These are phyloP conservation scores for Metellina segmentata DNA, from an alignment of 2,888 invertebrate species.

Conservation along the genomic window DNA sequence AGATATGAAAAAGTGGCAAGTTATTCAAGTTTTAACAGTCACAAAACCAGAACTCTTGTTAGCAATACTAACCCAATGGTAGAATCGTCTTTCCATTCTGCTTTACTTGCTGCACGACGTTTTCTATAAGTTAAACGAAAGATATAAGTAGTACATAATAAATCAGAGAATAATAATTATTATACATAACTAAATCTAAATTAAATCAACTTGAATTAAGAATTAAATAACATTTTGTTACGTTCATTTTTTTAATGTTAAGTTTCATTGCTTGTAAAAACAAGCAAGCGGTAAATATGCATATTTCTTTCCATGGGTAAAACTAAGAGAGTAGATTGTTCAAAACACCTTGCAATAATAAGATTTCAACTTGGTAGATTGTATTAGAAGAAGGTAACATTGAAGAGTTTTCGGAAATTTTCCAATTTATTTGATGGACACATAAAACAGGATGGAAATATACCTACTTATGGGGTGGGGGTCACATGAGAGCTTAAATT, in stretches of 20 bases:
- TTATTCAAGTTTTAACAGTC: background rate
- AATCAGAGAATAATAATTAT: background rate
- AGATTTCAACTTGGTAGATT: too few species aligned
- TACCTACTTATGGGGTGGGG: too few species aligned
- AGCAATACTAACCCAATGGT: constrained; percentile 47
- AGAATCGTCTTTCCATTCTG: constrained; percentile 50
- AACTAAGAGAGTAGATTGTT: too few species aligned
- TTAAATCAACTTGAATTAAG: background rate
- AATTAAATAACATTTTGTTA: background rate
- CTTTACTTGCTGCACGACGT: constrained; percentile 31
- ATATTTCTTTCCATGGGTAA: too few species aligned
- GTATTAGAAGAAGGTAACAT: too few species aligned
- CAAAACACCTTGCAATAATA: too few species aligned
- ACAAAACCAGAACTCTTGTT: background rate
- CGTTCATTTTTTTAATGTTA: background rate
- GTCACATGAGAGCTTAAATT: too few species aligned
- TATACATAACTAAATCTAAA: background rate
- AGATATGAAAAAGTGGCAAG: too few species aligned
- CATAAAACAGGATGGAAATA: too few species aligned
- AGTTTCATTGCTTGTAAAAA: background rate
- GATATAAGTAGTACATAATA: too few species aligned
- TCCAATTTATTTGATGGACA: too few species aligned
- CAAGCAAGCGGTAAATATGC: constrained; percentile 13
- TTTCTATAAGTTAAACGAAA: background rate
- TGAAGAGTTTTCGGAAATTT: too few species aligned